Evolutionary conservation across 2,888 invertebrate genomes (phyloP), one percentile per base, ranked within the genome.

Genomic region (Brenthis hecate): DNA sequence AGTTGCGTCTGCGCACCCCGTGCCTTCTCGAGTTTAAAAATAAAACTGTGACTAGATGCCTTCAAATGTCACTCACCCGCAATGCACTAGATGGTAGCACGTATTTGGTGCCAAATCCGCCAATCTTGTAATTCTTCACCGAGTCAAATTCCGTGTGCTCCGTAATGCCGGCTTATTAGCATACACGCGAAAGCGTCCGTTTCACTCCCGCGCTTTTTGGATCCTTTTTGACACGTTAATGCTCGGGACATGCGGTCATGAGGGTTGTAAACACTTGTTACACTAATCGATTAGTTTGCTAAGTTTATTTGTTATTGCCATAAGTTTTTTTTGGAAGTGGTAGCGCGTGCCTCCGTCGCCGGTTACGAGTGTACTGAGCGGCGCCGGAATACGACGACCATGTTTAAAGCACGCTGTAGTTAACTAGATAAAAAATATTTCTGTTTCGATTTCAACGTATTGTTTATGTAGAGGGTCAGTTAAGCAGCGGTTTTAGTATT

Each of bases 41-140:
- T 90, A 92, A 85, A 86, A 79, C 81, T 77, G 76, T 68, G 78
- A 70, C 82, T 85, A 87, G 84, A 81, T 85, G 75, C 80, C 78
- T 75, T 71, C 74, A 82, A 76, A 83, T 87, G 90, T 89, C 89
- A 92, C 92, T 92, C 88, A 91, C 92, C 91, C 81, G 81, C 76
- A 75, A 77, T 78, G 78, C 80, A 78, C 80, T 78, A 75, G 74
- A 69, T 79, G 80, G 78, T 81, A 78, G 75, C 76, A 81, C 81
- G 78, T 80, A 77, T 77, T 83, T 77, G 78, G 78, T 82, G 84
- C 85, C 79, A 82, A 85, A 85, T 78, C 81, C 79, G 80, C 81
- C 81, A 84, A 84, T 86, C 77, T 80, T 73, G 78, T 78, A 75
- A 80, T 85, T 85, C 87, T 88, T 85, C 86, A 86, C 83, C 77